phyloP scores from a whole-genome alignment of 1,140 invertebrate species.

The Solenopsis fugax region DNA sequence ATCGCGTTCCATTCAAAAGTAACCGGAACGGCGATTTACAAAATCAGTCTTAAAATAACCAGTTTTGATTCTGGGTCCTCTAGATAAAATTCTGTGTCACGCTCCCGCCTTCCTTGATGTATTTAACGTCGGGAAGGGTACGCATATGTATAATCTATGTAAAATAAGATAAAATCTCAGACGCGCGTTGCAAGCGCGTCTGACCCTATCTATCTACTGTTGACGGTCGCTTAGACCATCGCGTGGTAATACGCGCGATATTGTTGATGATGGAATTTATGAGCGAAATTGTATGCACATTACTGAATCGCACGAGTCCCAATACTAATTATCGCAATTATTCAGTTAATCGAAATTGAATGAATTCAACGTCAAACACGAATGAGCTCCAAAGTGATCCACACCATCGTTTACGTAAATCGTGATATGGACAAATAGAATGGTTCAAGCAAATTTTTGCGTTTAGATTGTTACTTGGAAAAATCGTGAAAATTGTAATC shows the following conservation, averaged over 20 bases:
- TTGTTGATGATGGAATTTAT: slow-evolving; percentile 29
- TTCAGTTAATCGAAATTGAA: slow-evolving; percentile 32
- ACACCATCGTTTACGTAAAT: slow-evolving; percentile 53
- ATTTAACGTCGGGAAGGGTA: slow-evolving; percentile 6
- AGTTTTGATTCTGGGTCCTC: slow-evolving; percentile 2
- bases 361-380: slow-evolving; percentile 58
- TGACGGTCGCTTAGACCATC: slow-evolving; percentile 31
- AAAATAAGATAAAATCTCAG: slow-evolving; percentile 41
- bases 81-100: slow-evolving; percentile 46
- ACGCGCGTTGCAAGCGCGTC: neutral
- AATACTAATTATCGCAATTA: slow-evolving; percentile 54
- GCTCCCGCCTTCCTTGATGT: slow-evolving; percentile 13
- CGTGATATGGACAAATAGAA: slow-evolving; percentile 32
- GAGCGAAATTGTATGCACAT: slow-evolving; percentile 19
- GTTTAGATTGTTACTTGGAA: neutral
- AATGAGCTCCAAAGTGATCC: slow-evolving; percentile 61
- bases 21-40: neutral
- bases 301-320: slow-evolving; percentile 37
- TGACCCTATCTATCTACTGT: slow-evolving; percentile 24
- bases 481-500: neutral
- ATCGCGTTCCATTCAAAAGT: neutral
- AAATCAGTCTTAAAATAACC: slow-evolving; percentile 2
- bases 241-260: neutral
- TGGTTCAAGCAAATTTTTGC: slow-evolving; percentile 50
- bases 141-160: slow-evolving; percentile 29